Evolutionary conservation across 2,113 vertebrate species (phyloP).

Genomic region (Halichoeres trimaculatus): DNA sequence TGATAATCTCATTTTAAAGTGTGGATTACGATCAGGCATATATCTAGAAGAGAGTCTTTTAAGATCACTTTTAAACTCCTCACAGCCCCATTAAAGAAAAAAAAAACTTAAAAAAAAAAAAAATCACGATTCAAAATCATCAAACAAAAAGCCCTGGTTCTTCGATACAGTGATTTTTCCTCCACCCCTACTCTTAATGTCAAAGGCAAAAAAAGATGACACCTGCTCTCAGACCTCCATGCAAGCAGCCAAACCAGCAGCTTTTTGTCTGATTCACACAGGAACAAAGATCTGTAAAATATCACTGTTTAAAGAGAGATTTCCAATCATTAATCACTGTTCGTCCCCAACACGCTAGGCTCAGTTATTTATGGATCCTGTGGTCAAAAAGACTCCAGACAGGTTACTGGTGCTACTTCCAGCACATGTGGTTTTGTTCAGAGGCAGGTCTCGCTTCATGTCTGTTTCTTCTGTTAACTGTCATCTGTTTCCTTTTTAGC

Average conservation of each 20-base stretch:
- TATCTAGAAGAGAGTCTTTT: no score
- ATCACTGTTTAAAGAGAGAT: neutral
- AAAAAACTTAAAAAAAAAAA: no score
- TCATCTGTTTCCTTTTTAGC: conserved; percentile 9
- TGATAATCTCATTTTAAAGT: no score
- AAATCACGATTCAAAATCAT: no score
- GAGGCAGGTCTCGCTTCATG: neutral
- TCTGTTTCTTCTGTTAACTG: conserved; percentile 1
- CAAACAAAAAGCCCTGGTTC: no score
- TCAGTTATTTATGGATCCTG: conserved; percentile 25
- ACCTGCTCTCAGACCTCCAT: neutral
- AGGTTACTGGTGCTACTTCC: conserved; percentile 16
- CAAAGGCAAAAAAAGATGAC: no score
- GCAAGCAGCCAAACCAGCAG: conserved; percentile 10
- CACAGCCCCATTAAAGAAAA: no score
- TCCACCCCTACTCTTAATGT: no score
- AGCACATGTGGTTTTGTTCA: conserved; percentile 67
- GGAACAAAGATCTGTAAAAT: conserved; percentile 19
- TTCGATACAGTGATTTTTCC: no score
- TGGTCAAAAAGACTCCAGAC: conserved; percentile 12
- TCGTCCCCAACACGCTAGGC: neutral
- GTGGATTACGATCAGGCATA: no score
- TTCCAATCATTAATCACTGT: conserved; percentile 42
- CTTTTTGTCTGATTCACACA: neutral
- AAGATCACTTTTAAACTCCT: no score